These are phyloP conservation scores for Ranitomeya imitator DNA, from an alignment of 2,113 vertebrate species.

Conservation along the genomic window DNA sequence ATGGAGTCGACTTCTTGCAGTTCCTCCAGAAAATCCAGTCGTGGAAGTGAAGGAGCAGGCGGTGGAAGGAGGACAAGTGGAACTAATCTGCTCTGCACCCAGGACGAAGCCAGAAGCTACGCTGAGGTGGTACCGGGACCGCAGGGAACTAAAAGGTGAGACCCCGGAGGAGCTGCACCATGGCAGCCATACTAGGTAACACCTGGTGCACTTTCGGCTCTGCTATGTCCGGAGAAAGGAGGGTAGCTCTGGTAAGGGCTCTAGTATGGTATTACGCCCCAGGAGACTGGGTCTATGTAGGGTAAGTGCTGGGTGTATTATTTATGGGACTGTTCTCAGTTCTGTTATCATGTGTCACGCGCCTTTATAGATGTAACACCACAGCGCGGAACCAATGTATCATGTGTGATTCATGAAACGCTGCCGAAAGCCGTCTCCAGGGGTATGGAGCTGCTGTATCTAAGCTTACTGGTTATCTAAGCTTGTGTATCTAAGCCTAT, in stretches of 20 bases:
- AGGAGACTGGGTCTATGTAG: neutral
- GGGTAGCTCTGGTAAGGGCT: neutral
- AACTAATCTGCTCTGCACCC: conserved; percentile 81
- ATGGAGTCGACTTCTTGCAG: conserved; percentile 58
- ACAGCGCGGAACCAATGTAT: neutral
- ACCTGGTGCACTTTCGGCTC: neutral
- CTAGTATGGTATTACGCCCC: neutral
- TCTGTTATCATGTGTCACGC: neutral
- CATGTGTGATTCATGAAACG: neutral
- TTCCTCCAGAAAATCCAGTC: conserved; percentile 80
- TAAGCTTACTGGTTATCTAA: neutral
- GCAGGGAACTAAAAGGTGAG: conserved; percentile 81
- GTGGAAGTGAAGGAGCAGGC: conserved; percentile 85
- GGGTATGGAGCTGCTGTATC: neutral
- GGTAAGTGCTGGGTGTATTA: neutral
- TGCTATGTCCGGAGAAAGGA: neutral
- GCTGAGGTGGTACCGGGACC: conserved; percentile 82
- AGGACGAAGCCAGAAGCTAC: conserved; percentile 83
- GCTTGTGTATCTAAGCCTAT: neutral
- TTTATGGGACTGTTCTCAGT: neutral
- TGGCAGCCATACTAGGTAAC: neutral
- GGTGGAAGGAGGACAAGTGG: conserved; percentile 84
- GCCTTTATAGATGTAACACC: neutral
- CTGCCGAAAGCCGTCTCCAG: neutral
- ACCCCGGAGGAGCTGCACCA: neutral